Percentiles rank a stretch among this genome's conserved stretches.
These are phyloP conservation scores for Philereme transversata DNA, from an alignment of 2,888 invertebrate genomes.

Conservation along the genomic window DNA sequence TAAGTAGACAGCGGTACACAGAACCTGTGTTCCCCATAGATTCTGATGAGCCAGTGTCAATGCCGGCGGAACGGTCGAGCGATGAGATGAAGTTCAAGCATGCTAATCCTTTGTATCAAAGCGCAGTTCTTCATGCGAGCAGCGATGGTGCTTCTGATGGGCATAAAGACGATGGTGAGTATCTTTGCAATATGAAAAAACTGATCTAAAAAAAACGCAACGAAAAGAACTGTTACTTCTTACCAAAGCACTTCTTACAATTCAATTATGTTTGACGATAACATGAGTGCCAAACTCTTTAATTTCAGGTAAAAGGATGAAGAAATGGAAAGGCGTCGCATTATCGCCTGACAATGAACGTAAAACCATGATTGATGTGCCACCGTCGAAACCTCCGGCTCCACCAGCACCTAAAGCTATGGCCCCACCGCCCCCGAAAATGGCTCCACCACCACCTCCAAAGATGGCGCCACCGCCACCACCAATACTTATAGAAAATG, in stretches of 20 bases:
- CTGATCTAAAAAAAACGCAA: not conserved
- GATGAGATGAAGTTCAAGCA: constrained; percentile 86
- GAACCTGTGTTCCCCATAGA: constrained; percentile 71
- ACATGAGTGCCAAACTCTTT: constrained; percentile 9
- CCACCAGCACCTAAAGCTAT: constrained; percentile 39
- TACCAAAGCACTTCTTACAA: too few species aligned
- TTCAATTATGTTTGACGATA: not conserved
- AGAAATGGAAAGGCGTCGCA: constrained; percentile 91
- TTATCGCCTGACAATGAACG: constrained; percentile 87
- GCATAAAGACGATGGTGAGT: constrained; percentile 74
- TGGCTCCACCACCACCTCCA: constrained; percentile 40
- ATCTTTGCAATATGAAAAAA: not conserved
- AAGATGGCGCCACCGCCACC: constrained; percentile 22
- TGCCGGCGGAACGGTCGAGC: constrained; percentile 69
- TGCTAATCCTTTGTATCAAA: constrained; percentile 89
- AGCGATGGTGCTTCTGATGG: constrained; percentile 64
- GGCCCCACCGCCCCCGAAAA: constrained; percentile 37
- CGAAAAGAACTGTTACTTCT: not conserved
- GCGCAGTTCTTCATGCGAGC: constrained; percentile 86
- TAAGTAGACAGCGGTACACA: constrained; percentile 60
- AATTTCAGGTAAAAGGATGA: constrained; percentile 81
- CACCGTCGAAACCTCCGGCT: constrained; percentile 42
- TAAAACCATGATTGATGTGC: constrained; percentile 58
- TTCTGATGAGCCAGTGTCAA: constrained; percentile 75
- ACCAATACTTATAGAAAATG: constrained; percentile 51